These are phyloP conservation scores for Idaea straminata DNA, from an alignment of 2,888 invertebrate species.

Conservation along the genomic window DNA sequence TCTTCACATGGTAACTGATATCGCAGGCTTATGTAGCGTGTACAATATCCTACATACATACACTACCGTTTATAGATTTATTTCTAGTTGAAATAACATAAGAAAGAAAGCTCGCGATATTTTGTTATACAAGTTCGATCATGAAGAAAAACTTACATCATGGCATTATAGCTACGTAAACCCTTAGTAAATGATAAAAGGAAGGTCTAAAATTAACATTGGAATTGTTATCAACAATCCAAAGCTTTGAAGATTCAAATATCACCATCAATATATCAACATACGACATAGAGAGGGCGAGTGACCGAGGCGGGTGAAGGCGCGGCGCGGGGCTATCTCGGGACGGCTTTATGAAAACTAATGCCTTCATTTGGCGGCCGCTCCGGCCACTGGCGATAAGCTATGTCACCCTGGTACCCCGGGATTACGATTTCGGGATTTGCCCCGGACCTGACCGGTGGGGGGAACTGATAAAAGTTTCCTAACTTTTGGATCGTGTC, in stretches of 20 bases:
- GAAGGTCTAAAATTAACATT: neutral
- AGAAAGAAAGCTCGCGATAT: neutral
- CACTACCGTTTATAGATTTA: neutral
- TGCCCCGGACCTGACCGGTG: slow-evolving; percentile 44
- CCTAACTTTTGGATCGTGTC: slow-evolving; percentile 51
- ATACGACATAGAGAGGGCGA: slow-evolving; percentile 45
- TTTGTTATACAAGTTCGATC: neutral
- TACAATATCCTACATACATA: neutral
- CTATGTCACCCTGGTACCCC: slow-evolving; percentile 70
- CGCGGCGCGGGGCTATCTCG: slow-evolving; percentile 54
- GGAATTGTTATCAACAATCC: slow-evolving; percentile 11
- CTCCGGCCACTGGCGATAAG: slow-evolving; percentile 69
- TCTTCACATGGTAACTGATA: neutral
- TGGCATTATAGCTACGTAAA: too few species aligned
- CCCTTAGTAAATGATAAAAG: neutral
- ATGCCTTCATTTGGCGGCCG: slow-evolving; percentile 76
- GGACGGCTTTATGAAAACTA: slow-evolving; percentile 76
- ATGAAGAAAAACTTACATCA: neutral
- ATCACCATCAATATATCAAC: slow-evolving; percentile 56
- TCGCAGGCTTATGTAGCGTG: neutral
- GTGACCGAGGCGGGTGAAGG: slow-evolving; percentile 35
- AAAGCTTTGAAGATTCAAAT: slow-evolving; percentile 40
- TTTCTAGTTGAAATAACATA: neutral
- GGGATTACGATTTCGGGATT: slow-evolving; percentile 70
- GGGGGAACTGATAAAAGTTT: slow-evolving; percentile 63